phyloP scores from a whole-genome alignment of 2,797 vertebrate species.

The Dallia pectoralis region DNA sequence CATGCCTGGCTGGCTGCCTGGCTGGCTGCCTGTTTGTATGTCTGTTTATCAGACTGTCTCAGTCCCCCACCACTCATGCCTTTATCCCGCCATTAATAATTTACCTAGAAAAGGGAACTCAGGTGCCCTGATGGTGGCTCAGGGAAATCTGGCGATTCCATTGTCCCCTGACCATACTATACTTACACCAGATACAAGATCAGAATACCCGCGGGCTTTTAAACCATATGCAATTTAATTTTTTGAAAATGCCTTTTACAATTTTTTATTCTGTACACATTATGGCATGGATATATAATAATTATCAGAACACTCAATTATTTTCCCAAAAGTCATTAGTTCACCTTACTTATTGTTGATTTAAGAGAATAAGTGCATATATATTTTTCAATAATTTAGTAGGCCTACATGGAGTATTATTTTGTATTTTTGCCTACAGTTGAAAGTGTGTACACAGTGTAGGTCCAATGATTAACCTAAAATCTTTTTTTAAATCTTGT shows the following conservation, averaged over 20 bases:
- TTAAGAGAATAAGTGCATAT: background rate
- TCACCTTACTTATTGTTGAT: background rate
- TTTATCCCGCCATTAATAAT: conserved; percentile 83
- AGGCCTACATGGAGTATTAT: background rate
- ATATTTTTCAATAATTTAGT: background rate
- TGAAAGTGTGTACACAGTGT: conserved; percentile 10
- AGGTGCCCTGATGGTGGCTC: conserved; percentile 76
- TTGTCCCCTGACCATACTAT: conserved; percentile 31
- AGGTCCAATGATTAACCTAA: background rate
- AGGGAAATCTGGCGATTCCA: conserved; percentile 69
- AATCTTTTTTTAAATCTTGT: conserved; percentile 28
- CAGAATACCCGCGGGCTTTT: background rate
- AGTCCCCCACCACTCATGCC: conserved; percentile 55
- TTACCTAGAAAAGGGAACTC: conserved; percentile 79
- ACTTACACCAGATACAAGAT: background rate
- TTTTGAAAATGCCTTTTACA: background rate
- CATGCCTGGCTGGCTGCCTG: conserved; percentile 47
- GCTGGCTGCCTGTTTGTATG: conserved; percentile 47
- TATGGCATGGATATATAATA: no score
- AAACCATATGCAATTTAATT: background rate
- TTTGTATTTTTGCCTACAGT: background rate
- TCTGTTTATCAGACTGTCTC: conserved; percentile 64
- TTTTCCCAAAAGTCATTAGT: background rate
- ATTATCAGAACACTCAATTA: background rate
- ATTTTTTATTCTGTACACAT: no score